Percentiles rank a stretch among this genome's conserved stretches.
Evolutionary conservation across 2,797 vertebrate species (phyloP).

Genomic region (Thunnus albacares): DNA sequence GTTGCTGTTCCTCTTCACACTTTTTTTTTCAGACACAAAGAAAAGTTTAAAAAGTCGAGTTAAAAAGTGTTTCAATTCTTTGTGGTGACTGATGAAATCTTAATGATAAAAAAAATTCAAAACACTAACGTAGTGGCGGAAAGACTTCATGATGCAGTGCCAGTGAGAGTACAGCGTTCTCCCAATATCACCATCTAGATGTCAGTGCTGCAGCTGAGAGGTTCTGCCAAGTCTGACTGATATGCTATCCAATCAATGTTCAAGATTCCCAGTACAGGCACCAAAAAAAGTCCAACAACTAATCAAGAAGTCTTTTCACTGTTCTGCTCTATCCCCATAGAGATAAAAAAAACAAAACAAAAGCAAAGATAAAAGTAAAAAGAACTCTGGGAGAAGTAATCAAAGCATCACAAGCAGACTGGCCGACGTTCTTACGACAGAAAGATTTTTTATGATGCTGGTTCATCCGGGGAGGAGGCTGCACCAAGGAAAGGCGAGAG

Average conservation of each 20-base stretch:
- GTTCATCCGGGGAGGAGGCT: slow-evolving; percentile 5
- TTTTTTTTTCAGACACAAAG: not conserved
- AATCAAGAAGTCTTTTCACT: slow-evolving; percentile 25
- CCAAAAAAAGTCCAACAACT: not conserved
- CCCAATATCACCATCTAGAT: not conserved
- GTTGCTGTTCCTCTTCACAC: slow-evolving; percentile 8
- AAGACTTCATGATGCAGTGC: not conserved
- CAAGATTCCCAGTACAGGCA: not conserved
- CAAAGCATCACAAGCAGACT: slow-evolving; percentile 30
- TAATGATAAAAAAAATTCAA: slow-evolving; percentile 8
- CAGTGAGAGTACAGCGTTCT: not conserved
- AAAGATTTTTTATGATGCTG: slow-evolving; percentile 18
- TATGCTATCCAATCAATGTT: not conserved
- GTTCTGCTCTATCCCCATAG: not conserved
- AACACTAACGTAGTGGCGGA: not conserved
- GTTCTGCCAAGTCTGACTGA: not conserved
- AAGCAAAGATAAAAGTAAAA: not conserved
- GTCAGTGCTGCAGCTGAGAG: not conserved
- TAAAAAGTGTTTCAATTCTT: slow-evolving; percentile 14
- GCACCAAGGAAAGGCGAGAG: slow-evolving; percentile 19
- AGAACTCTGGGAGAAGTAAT: slow-evolving; percentile 17
- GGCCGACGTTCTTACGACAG: not conserved
- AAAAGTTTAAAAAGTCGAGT: slow-evolving; percentile 32
- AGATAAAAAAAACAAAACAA: slow-evolving; percentile 1
- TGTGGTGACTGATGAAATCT: slow-evolving; percentile 32